Evolutionary conservation across 1,140 invertebrate species (phyloP).

Genomic region (Odontomachus brunneus): DNA sequence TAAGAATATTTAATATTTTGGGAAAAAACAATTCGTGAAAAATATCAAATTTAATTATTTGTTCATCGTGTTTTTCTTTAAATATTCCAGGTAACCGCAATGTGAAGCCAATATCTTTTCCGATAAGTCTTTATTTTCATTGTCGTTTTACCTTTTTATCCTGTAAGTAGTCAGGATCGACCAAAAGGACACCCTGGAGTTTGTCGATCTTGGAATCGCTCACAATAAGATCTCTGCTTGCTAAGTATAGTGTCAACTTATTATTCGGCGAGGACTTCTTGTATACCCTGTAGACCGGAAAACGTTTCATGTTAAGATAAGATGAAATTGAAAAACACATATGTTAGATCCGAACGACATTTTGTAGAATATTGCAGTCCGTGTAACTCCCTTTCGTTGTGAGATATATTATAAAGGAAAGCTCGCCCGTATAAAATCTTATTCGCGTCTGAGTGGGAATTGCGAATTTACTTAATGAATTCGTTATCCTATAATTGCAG

Average conservation of each 20-base stretch:
- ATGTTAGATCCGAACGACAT: neutral
- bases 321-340: neutral
- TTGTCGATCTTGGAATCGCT: constrained; percentile 90
- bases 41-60: neutral
- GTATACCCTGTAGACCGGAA: constrained; percentile 79
- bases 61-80: neutral
- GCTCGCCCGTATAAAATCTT: neutral
- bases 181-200: constrained; percentile 92
- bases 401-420: neutral
- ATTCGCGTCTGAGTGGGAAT: neutral
- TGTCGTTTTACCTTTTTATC: constrained; percentile 88
- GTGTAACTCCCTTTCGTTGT: neutral
- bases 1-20: neutral
- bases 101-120: neutral
- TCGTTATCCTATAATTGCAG: neutral
- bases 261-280: constrained; percentile 93
- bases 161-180: constrained; percentile 91
- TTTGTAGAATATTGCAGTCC: constrained; percentile 12
- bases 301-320: constrained; percentile 19
- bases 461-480: constrained; percentile 11
- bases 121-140: constrained; percentile 6
- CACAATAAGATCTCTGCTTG: constrained; percentile 91
- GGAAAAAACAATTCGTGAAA: neutral
- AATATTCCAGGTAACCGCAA: neutral
- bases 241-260: constrained; percentile 92